phyloP scores from a whole-genome alignment of 1,140 invertebrate genomes.

The Nephila pilipes region DNA sequence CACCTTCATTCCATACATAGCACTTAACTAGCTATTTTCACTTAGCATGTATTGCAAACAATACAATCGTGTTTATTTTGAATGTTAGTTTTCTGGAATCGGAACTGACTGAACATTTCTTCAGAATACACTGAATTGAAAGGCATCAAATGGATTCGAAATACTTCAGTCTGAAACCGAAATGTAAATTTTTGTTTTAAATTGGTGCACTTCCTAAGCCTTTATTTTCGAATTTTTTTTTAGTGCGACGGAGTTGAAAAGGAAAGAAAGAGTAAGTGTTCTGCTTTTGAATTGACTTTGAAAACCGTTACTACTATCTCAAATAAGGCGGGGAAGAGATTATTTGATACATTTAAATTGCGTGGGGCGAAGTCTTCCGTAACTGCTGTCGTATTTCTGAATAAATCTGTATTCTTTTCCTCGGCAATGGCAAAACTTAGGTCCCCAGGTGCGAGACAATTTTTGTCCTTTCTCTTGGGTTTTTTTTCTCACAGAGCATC shows the following conservation, averaged over 20 bases:
- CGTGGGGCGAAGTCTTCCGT: background rate
- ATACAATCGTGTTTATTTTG: no score
- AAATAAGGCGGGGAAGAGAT: background rate
- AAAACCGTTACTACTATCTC: background rate
- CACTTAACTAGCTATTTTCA: no score
- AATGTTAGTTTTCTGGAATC: no score
- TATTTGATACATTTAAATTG: background rate
- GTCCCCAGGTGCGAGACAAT: constrained; percentile 12
- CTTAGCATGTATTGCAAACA: no score
- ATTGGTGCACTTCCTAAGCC: no score
- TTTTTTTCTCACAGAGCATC: background rate
- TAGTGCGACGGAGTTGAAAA: background rate
- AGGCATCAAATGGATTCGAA: background rate
- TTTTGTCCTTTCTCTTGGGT: background rate
- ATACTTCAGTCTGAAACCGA: background rate
- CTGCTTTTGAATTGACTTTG: background rate
- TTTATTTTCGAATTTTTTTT: background rate
- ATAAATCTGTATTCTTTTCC: constrained; percentile 28
- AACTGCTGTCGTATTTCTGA: constrained; percentile 25
- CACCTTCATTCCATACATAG: no score
- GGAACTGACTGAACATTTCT: no score
- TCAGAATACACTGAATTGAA: background rate
- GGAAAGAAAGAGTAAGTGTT: background rate
- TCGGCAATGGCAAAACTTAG: background rate
- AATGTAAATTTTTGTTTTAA: no score